Evolutionary conservation across 2,797 vertebrate genomes (phyloP).

Genomic region (Smutsia temminckii): DNA sequence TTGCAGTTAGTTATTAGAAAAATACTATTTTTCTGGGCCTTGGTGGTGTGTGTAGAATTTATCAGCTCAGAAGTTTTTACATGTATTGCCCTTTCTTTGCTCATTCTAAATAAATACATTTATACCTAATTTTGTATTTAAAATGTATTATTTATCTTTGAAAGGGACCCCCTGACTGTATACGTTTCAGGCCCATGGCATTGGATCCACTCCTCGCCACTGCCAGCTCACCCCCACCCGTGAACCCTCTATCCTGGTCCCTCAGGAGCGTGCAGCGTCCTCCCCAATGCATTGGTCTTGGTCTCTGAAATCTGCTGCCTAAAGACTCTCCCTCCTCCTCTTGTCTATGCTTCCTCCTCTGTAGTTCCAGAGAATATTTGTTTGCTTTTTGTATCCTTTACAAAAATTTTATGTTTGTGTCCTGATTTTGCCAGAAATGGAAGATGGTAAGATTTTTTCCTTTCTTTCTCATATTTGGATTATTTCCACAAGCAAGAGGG

Average conservation of each 20-base stretch:
- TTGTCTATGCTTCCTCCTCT: not conserved
- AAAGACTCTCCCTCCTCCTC: not conserved
- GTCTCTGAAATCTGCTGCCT: not conserved
- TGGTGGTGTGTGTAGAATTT: not conserved
- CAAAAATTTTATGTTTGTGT: not conserved
- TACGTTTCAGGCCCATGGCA: not conserved
- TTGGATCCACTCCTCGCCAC: not conserved
- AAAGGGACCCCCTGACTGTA: not conserved
- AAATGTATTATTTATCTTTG: not conserved
- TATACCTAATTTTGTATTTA: constrained; percentile 1
- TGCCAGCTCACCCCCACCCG: accelerated
- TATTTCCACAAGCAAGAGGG: constrained; percentile 14
- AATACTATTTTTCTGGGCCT: not conserved
- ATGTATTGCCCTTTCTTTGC: not conserved
- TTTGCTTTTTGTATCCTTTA: not conserved
- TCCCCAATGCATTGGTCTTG: not conserved
- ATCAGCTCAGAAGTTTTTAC: not conserved
- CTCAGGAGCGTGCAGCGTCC: not conserved
- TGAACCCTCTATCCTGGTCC: accelerated
- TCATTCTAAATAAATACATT: not conserved
- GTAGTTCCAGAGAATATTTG: not conserved
- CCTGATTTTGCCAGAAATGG: constrained; percentile 34
- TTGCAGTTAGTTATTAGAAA: not conserved
- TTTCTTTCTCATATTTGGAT: constrained; percentile 24
- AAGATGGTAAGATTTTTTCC: not conserved